Evolutionary conservation across 2,113 vertebrate genomes (phyloP), one percentile per base, ranked within the genome.

Genomic region (Scalopus aquaticus): DNA sequence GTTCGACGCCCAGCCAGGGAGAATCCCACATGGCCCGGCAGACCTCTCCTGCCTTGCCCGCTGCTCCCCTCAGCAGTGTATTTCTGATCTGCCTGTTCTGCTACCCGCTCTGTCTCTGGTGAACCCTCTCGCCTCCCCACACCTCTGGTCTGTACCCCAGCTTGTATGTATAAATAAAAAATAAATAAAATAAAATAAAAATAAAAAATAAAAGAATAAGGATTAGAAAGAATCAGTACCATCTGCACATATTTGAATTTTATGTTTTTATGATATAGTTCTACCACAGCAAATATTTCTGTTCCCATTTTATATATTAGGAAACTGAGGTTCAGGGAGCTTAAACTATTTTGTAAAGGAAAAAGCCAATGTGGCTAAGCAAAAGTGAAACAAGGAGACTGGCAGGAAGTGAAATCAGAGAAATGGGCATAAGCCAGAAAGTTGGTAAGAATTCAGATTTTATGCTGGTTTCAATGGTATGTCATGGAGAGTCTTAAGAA

Each of bases 131-230:
- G n/a, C n/a, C n/a, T n/a, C n/a, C n/a, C n/a, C n/a, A n/a, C n/a
- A n/a, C n/a, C n/a, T n/a, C n/a, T n/a, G n/a, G n/a, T n/a, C n/a
- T n/a, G n/a, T n/a, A n/a, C n/a, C n/a, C n/a, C n/a, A n/a, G n/a
- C n/a, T n/a, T n/a, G n/a, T n/a, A n/a, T n/a, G n/a, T n/a, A n/a
- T n/a, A n/a, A n/a, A n/a, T n/a, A n/a, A n/a, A n/a, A n/a, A n/a
- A n/a, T n/a, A n/a, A n/a, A n/a, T n/a, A n/a, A n/a, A n/a, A n/a
- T n/a, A n/a, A n/a, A n/a, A n/a, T n/a, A n/a, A n/a, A n/a, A n/a
- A n/a, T n/a, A n/a, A 60, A 80, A 95, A 69, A 64, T 62, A 81
- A 69, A 74, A 74, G 20, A 93, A n/a, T 80, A 90, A 74, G 44
- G 51, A 54, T 44, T 80, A 0, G 16, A 8, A 67, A 62, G 28